Percentiles rank a stretch among this genome's conserved stretches.
phyloP scores from a whole-genome alignment of 1,140 invertebrate species.

The Trichomalopsis sarcophagae region DNA sequence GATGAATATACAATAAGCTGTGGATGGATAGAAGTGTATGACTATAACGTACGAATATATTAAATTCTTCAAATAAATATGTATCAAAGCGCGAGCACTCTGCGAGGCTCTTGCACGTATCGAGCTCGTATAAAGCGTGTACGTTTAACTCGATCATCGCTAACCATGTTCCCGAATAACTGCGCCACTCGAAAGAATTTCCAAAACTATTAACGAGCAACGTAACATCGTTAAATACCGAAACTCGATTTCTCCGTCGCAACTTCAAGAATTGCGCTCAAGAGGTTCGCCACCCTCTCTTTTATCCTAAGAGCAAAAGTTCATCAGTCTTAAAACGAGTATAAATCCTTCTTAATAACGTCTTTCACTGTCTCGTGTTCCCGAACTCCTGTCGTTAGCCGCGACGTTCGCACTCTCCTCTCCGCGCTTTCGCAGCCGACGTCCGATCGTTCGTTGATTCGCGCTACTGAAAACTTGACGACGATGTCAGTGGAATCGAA shows the following conservation, averaged over 20 bases:
- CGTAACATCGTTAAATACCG: conserved; percentile 20
- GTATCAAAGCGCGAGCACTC: not conserved
- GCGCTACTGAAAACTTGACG: conserved; percentile 19
- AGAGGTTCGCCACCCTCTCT: not conserved
- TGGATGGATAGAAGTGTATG: not conserved
- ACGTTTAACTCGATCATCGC: not conserved
- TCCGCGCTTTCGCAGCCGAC: not conserved
- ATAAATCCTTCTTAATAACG: conserved; percentile 45
- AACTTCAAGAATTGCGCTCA: conserved; percentile 10
- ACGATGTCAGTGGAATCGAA: no score
- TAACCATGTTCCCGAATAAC: conserved; percentile 4
- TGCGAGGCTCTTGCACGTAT: not conserved
- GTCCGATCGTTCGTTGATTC: conserved; percentile 12
- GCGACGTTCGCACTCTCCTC: not conserved
- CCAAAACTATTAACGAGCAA: conserved; percentile 22
- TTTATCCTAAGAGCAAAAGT: conserved; percentile 30
- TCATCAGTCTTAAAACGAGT: conserved; percentile 45
- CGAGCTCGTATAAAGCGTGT: not conserved
- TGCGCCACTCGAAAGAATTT: conserved; percentile 15
- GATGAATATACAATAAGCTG: not conserved
- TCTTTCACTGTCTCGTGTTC: conserved; percentile 5
- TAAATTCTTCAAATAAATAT: conserved; percentile 26
- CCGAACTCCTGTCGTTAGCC: not conserved
- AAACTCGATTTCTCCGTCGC: conserved; percentile 22
- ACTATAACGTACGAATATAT: not conserved